Base-by-base conservation (phyloP, 2,797 vertebrate genomes). In the Hafferia zeledoni region DNA sequence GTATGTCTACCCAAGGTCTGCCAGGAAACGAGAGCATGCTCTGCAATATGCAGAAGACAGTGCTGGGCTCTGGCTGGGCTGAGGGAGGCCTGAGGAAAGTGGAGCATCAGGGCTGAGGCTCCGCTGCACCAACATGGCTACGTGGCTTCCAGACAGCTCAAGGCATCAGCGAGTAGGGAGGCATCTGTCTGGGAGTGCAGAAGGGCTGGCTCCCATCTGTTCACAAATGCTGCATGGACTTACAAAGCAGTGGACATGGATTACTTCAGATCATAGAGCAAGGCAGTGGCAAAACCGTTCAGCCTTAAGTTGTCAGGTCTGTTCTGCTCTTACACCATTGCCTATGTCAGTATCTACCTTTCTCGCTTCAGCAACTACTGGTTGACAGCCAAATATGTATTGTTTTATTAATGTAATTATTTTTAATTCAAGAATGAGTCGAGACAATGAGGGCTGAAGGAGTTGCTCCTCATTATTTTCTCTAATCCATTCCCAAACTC, bases 361-460 rank as follows among this genome's bases (percentile, higher is more conserved):
- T 47, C 63, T 57, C 23, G 46, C 33, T 78, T 56, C 46, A 35
- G 39, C 50, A 59, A 79, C 43, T 10, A 59, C 10, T 22, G 33
- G 11, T 10, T 24, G 23, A 69, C 28, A 79, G 18, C 37, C 31
- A 22, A 22, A 14, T 17, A 20, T 22, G 5, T 52, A 71, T 37
- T 80, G 11, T 17, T 86, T 68, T 57, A 64, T 64, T 83, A 33
- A 56, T 30, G 13, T 15, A 43, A 83, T 69, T 74, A 79, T 59
- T 87, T 88, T 71, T 27, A 84, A 65, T 85, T 82, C 60, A 77
- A 83, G 35, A 92, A 53, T 31, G 59, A 74, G 28, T 69, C n/a
- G 37, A 77, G 35, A 33, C 43, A 27, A 35, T 1, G 7, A 85
- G 5, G 37, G 18, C 39, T 57, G 24, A 83, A 65, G 53, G 39